phyloP scores from a whole-genome alignment of 2,888 invertebrate species.

The Anticlea derivata region DNA sequence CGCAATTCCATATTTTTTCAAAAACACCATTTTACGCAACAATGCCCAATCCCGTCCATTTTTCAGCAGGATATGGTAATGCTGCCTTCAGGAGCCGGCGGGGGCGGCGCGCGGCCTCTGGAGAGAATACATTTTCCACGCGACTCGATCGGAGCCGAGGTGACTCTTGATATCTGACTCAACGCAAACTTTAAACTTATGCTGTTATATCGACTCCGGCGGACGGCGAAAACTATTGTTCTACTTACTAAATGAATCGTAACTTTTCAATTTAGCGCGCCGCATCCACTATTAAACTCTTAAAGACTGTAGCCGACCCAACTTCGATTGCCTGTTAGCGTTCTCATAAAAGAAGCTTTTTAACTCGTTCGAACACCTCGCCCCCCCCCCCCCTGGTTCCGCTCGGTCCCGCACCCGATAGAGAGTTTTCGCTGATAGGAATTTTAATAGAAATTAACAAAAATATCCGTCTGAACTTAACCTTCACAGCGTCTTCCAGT shows the following conservation, averaged over 20 bases:
- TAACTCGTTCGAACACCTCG: constrained; percentile 29
- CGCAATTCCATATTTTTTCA: not conserved
- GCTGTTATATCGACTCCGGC: constrained; percentile 5
- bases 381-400: not conserved
- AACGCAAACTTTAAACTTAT: constrained; percentile 37
- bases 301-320: constrained; percentile 34
- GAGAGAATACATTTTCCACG: constrained; percentile 23
- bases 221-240: constrained; percentile 36
- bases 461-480: constrained; percentile 14
- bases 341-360: constrained; percentile 42
- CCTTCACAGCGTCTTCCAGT: constrained; percentile 5
- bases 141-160: constrained; percentile 11
- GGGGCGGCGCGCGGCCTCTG: not conserved
- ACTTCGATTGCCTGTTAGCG: constrained; percentile 50
- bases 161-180: constrained; percentile 21
- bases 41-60: constrained; percentile 21
- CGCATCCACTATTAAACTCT: constrained; percentile 38
- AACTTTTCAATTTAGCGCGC: constrained; percentile 47
- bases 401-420: not conserved
- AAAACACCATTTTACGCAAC: constrained; percentile 24
- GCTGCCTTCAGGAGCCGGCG: not conserved
- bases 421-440: constrained; percentile 25
- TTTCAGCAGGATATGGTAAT: constrained; percentile 28
- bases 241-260: constrained; percentile 43
- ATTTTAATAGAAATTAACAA: constrained; percentile 28